Evolutionary conservation across 2,797 vertebrate species (phyloP), one percentile per base, ranked within the genome.

Genomic region (Uromys caudimaculatus): DNA sequence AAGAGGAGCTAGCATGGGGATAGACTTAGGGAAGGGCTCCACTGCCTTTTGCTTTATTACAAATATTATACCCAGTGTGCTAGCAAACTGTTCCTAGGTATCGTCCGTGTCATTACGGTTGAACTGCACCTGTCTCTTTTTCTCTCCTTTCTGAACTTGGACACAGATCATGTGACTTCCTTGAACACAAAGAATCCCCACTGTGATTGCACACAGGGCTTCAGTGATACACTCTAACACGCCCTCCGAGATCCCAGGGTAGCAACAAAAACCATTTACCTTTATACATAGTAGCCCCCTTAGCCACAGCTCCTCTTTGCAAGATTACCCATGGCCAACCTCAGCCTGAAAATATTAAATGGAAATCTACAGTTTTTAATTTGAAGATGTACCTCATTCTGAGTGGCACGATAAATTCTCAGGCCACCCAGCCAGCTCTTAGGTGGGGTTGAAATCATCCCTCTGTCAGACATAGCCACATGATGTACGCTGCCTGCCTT

Each of bases 201-300:
- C 1, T 8, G 3, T 71, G 69, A 17, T 21, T 14, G 16, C 64
- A 29, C 13, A 14, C 41, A 3, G 38, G 11, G 29, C 47, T 23
- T 1, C 2, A 0, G 2, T 0, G 11, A 16, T 6, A 13, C 27
- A 21, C 35, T 35, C 47, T 27, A 32, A 56, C 29, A 10, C 69
- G 60, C 12, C 13, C 32, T n/a, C 79, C 35, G 0, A 35, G 52
- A 38, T 4, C 2, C n/a, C 5, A 14, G 19, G 23, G 8, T 2
- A 1, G 14, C 21, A 11, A 29, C 9, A 35, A 38, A 35, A 58
- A 21, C 8, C 7, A 6, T 6, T 47, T 12, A 16, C 69, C 41
- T 60, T 54, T 21, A 0, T 3, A 6, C 35, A n/a, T n/a, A 73
- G 35, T 56, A 56, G 76, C 19, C 9, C 2, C 29, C 47, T 41